A percentile compares a stretch with the other conserved stretches of the same genome.
Conservation (phyloP, 1,140 invertebrate species). For the Aradophagus sp. region DNA sequence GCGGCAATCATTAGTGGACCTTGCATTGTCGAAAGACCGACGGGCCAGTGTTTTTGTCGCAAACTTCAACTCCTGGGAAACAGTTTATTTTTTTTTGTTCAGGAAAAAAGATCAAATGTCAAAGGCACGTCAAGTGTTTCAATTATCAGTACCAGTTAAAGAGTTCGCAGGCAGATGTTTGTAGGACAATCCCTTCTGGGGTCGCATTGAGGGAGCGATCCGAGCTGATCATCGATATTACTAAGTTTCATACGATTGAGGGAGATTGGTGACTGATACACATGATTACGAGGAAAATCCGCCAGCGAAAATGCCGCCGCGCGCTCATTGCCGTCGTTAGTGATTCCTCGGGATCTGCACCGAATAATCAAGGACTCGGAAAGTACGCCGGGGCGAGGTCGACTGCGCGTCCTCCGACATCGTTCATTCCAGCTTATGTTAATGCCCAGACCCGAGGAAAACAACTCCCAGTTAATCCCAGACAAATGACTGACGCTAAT, state of each 20-base stretch:
- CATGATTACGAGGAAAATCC: slow-evolving; percentile 25
- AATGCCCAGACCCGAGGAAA: slow-evolving; percentile 70
- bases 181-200: slow-evolving; percentile 62
- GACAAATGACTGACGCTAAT: slow-evolving; percentile 72
- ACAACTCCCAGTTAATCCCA: slow-evolving; percentile 74
- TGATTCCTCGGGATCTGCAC: slow-evolving; percentile 49
- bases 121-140: slow-evolving; percentile 42
- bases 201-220: slow-evolving; percentile 62
- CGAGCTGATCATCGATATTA: slow-evolving; percentile 71
- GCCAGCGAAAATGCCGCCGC: too few relatives aligned
- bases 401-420: slow-evolving; percentile 59
- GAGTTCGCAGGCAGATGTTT: slow-evolving; percentile 66
- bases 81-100: too few relatives aligned
- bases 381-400: slow-evolving; percentile 20
- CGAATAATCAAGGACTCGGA: slow-evolving; percentile 61
- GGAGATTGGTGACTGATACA: slow-evolving; percentile 37
- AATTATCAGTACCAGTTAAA: slow-evolving; percentile 72
- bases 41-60: too few relatives aligned
- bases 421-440: slow-evolving; percentile 75
- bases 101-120: slow-evolving; percentile 38
- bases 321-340: slow-evolving; percentile 58
- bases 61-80: too few relatives aligned
- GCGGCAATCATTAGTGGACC: slow-evolving; percentile 29
- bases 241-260: slow-evolving; percentile 61
- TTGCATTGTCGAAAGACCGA: too few relatives aligned